Base-by-base conservation (phyloP, 2,888 invertebrate genomes). In the Frankliniella fusca region DNA sequence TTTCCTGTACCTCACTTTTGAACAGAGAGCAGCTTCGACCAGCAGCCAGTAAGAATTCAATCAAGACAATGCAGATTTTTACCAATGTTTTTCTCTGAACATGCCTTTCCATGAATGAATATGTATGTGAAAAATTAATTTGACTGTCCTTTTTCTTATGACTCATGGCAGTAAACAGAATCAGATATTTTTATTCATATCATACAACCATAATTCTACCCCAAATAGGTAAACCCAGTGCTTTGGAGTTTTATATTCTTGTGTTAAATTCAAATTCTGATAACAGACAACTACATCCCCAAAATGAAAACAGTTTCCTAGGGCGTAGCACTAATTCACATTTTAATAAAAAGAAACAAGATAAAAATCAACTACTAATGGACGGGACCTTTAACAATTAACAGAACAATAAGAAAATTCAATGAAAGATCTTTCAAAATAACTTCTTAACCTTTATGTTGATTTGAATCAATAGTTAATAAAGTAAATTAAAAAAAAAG, bases 381-480 rank as follows among this genome's bases (percentile, higher is more conserved):
- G 70, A 76, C 70, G 70, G 70, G 70, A 76, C 23, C 27, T 76
- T 76, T 76, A 76, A 76, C 70, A 23, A 23, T 38, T 61, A 76
- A 76, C 70, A 76, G 12, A 76, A 27, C 70, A 76, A 76, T 27
- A 23, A 27, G 12, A 27, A 27, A 12, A 12, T 7, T 54, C 27
- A 27, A 76, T 27, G 27, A 27, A 5, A 38, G 38, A 38, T 3
- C 3, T 38, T 5, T 38, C 38, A 38, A 38, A 38, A 38, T 5
- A 38, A 38, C 38, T 38, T 38, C 38, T 38, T 38, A 3, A 38
- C 2, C 38, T 38, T 38, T 38, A 38, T 38, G 5, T 38, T 38
- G 5, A 38, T 38, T 2, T 38, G 38, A 3, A 38, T 38, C 2
- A n/a, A n/a, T n/a, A n/a, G n/a, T n/a, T n/a, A 38, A 38, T 38